Conservation (phyloP, 2,113 vertebrate species). For the Semicossyphus pulcher region DNA sequence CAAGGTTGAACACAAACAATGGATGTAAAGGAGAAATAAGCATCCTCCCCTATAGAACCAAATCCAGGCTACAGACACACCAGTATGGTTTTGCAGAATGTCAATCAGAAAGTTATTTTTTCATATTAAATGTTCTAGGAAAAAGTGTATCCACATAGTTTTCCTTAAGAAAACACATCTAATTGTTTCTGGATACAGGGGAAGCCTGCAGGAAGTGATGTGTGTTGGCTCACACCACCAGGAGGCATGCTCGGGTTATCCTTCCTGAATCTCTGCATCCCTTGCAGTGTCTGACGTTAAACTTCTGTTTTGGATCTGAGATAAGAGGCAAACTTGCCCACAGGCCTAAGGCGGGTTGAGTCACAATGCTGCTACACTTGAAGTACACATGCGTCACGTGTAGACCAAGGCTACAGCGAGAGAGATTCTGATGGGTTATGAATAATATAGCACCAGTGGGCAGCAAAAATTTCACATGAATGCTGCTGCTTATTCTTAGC, state of each 20-base stretch:
- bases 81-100: background rate
- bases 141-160: background rate
- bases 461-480: conserved; percentile 16
- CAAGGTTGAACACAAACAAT: conserved; percentile 19
- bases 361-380: conserved; percentile 59
- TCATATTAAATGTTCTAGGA: background rate
- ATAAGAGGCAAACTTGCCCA: conserved; percentile 51
- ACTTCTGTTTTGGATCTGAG: conserved; percentile 39
- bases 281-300: conserved; percentile 35
- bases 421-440: conserved; percentile 57
- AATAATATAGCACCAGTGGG: conserved; percentile 72
- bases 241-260: conserved; percentile 52
- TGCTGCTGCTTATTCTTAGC: conserved; percentile 8
- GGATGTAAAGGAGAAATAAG: background rate
- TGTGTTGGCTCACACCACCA: conserved; percentile 45
- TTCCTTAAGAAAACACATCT: too few species aligned
- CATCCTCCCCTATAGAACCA: background rate
- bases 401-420: conserved; percentile 52
- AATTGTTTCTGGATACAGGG: background rate
- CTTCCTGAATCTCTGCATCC: conserved; percentile 11
- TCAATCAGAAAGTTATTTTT: background rate
- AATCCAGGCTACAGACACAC: background rate
- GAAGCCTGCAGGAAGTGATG: background rate
- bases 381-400: conserved; percentile 62
- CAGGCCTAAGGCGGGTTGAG: conserved; percentile 45